phyloP scores from a whole-genome alignment of 2,888 invertebrate species.

The Lithophane leautieri region DNA sequence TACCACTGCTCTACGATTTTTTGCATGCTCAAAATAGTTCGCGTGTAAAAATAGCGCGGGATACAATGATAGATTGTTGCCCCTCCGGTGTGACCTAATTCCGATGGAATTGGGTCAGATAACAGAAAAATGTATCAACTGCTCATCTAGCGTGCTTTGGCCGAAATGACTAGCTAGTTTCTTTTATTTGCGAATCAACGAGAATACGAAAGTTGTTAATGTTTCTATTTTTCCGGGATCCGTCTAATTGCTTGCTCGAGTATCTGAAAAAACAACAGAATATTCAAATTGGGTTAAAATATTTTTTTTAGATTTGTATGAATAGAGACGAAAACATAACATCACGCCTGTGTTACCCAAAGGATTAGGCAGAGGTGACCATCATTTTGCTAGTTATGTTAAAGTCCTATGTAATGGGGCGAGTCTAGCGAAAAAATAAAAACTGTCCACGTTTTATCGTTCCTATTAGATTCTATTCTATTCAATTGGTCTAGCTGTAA shows the following conservation, averaged over 20 bases:
- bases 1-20: too few species aligned
- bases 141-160: slow-evolving; percentile 31
- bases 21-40: slow-evolving; percentile 41
- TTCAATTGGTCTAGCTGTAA: too few species aligned
- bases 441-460: background rate
- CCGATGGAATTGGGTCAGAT: slow-evolving; percentile 58
- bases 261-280: background rate
- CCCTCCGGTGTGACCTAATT: slow-evolving; percentile 58
- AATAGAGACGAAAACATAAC: background rate
- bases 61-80: slow-evolving; percentile 57
- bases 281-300: background rate
- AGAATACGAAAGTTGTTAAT: slow-evolving; percentile 16
- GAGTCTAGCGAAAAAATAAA: background rate
- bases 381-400: too few species aligned
- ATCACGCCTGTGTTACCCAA: too few species aligned
- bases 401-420: too few species aligned
- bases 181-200: slow-evolving; percentile 39
- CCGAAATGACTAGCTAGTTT: slow-evolving; percentile 45
- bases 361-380: too few species aligned
- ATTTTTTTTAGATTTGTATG: background rate
- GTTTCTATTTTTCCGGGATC: slow-evolving; percentile 20
- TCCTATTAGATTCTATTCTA: background rate
- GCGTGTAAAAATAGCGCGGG: slow-evolving; percentile 50
- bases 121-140: slow-evolving; percentile 52
- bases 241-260: background rate